Percentiles rank a stretch among this genome's conserved stretches.
phyloP scores from a whole-genome alignment of 1,140 invertebrate genomes.

The Bactericera cockerelli region DNA sequence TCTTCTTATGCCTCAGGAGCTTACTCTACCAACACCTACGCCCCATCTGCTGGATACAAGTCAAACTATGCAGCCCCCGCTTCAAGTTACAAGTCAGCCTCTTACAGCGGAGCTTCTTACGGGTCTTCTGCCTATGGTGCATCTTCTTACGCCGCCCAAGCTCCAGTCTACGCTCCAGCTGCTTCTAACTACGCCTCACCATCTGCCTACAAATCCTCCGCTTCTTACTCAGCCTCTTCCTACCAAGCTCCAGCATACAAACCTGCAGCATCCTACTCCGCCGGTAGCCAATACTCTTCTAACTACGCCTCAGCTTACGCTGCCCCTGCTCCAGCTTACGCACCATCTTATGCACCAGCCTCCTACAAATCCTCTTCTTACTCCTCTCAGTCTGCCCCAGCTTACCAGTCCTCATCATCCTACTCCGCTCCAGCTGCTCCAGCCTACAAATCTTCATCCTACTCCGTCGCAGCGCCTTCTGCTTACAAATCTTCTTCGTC shows the following conservation, averaged over 20 bases:
- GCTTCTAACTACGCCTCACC: background rate
- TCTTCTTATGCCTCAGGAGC: background rate
- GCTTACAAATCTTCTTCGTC: background rate
- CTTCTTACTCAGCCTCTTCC: background rate
- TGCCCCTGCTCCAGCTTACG: background rate
- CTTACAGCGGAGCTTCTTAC: background rate
- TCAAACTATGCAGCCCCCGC: conserved; percentile 5
- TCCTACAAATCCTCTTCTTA: background rate
- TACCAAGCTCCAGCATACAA: background rate
- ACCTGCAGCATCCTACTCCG: background rate
- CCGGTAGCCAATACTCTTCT: too few relatives aligned
- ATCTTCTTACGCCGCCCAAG: background rate
- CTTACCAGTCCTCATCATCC: background rate
- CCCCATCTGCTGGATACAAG: background rate
- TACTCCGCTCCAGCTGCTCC: background rate
- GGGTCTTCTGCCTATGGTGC: background rate
- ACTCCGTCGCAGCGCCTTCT: background rate
- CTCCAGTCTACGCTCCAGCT: background rate
- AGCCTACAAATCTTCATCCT: background rate
- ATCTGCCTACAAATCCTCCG: background rate
- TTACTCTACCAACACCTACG: background rate
- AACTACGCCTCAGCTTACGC: background rate
- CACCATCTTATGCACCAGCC: background rate
- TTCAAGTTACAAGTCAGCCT: background rate
- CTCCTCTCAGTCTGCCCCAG: conserved; percentile 6